Conservation (phyloP, 1,140 invertebrate species). For the Leguminivora glycinivorella region DNA sequence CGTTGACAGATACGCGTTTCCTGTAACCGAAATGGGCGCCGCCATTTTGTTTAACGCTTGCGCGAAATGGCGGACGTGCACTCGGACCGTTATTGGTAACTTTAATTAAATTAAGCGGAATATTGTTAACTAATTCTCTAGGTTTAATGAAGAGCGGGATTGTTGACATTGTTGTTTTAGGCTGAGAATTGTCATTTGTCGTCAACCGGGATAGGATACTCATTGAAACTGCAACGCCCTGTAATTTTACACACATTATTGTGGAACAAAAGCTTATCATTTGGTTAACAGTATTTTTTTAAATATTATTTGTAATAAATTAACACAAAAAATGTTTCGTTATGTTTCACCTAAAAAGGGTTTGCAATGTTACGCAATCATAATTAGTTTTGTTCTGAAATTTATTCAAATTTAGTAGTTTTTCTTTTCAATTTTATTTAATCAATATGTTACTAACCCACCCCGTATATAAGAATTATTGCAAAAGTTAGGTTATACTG, state of each 20-base stretch:
- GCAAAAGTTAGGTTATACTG: background rate
- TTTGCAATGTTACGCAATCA: too few species aligned
- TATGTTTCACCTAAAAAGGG: too few species aligned
- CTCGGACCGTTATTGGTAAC: slow-evolving; percentile 13
- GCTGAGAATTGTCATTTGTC: background rate
- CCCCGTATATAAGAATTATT: background rate
- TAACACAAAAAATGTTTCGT: too few species aligned
- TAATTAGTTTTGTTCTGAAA: too few species aligned
- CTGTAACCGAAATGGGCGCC: slow-evolving; percentile 65
- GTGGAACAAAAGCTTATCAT: too few species aligned
- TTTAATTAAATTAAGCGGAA: slow-evolving; percentile 18
- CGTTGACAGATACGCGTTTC: slow-evolving; percentile 75
- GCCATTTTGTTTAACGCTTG: slow-evolving; percentile 66
- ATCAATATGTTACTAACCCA: background rate
- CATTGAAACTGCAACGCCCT: background rate
- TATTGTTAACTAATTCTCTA: background rate
- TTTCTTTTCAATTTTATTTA: background rate
- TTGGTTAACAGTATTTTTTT: too few species aligned
- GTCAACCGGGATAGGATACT: background rate
- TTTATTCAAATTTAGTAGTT: too few species aligned
- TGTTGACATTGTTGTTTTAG: background rate
- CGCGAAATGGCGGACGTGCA: slow-evolving; percentile 59
- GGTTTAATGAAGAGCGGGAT: background rate
- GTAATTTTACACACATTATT: background rate
- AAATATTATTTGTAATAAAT: too few species aligned